phyloP scores from a whole-genome alignment of 2,797 vertebrate species.

The Enteromius treurensis region DNA sequence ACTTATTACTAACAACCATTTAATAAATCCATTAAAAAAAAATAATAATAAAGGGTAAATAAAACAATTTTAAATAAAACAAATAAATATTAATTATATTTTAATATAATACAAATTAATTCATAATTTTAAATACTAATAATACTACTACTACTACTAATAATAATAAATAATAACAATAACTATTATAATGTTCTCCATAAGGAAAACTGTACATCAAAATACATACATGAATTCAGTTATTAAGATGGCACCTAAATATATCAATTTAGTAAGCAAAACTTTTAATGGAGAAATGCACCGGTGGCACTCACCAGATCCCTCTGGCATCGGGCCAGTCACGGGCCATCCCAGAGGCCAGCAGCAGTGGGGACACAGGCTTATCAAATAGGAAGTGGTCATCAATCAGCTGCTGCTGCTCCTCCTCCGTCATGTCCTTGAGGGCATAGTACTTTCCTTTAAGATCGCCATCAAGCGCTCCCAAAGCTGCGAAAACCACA shows the following conservation, averaged over 20 bases:
- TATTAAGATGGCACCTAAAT: background rate
- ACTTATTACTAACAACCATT: too few relatives aligned
- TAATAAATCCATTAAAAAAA: too few relatives aligned
- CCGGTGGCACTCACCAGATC: conserved; percentile 79
- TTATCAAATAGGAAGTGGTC: conserved; percentile 92
- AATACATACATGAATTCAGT: too few relatives aligned
- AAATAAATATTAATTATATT: too few relatives aligned
- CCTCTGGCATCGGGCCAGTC: conserved; percentile 89
- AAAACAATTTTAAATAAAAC: too few relatives aligned
- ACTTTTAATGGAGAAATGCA: background rate
- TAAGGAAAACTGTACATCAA: too few relatives aligned
- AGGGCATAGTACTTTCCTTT: conserved; percentile 87
- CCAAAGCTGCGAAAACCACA: conserved; percentile 72
- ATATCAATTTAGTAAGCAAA: background rate
- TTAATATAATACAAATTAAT: too few relatives aligned
- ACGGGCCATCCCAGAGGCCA: conserved; percentile 87
- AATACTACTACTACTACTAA: too few relatives aligned
- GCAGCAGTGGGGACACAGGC: conserved; percentile 86
- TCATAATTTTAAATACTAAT: too few relatives aligned
- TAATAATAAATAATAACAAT: too few relatives aligned
- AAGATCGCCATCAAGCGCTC: conserved; percentile 84
- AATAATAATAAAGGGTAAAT: too few relatives aligned
- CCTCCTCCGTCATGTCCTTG: conserved; percentile 87
- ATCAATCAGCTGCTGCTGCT: conserved; percentile 89
- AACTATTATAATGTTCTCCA: too few relatives aligned